Evolutionary conservation across 1,140 invertebrate species (phyloP), one percentile per base, ranked within the genome.

Genomic region (Schlechtendalia chinensis): DNA sequence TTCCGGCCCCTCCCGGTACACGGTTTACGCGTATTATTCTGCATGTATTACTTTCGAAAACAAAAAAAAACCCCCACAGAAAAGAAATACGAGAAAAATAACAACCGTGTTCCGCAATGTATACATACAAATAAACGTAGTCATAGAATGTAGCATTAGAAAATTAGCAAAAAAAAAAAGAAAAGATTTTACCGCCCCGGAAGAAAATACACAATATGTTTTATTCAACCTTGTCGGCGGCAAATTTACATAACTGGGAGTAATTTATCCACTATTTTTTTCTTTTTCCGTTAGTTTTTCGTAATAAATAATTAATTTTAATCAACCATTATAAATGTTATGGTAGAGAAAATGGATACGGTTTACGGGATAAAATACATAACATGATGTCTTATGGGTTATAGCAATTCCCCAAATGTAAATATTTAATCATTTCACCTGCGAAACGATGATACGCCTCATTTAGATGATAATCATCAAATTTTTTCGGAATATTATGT

Each of bases 71-170:
- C 32, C 3, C 8, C 32, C 12, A 19, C 10, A 27, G 14, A 5
- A 69, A 45, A 58, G 17, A 75, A 75, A 32, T 24, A 53, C 19
- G 17, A n/a, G 63, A 39, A 67, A 39, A 67, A 74, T 74, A 29
- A 56, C 50, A 32, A 74, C 50, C 16, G 19, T 67, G 19, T 19
- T 5, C 11, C 32, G n/a, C 17, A 63, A 27, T 4, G 16, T 54
- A 19, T 54, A 54, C 14, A 54, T 54, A n/a, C 14, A 11, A 12
- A 39, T 8, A 39, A 39, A 39, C 32, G 32, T 39, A 39, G 32
- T 39, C 8, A 39, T 39, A 39, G 32, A 8, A 39, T 8, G 39
- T 24, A 24, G n/a, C 65, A 47, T 69, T 47, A 47, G 65, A 69
- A 47, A 69, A 69, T 69, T 69, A 69, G 39, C 65, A 1, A 8